Conservation (phyloP, 37 sponge, comb jelly and placozoan genomes). For the Aplysina aerophoba region DNA sequence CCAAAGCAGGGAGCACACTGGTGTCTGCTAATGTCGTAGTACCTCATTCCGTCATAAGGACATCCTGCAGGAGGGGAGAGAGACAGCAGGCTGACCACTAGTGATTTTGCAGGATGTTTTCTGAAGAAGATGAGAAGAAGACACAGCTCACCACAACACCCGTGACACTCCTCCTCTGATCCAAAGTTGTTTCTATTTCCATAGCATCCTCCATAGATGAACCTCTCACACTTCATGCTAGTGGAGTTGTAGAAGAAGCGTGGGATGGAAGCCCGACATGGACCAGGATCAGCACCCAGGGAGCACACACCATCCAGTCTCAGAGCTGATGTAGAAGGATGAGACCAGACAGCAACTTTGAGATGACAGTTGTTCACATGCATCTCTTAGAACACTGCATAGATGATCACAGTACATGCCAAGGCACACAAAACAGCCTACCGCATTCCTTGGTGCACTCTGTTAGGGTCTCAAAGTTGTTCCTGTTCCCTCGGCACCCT, state of each 20-base stretch:
- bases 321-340: background rate
- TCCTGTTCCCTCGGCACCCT: background rate
- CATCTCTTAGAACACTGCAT: background rate
- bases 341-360: no score
- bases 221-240: conserved; percentile 27
- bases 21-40: background rate
- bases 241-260: conserved; percentile 27
- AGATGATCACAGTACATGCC: background rate
- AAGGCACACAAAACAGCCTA: background rate
- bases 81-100: background rate
- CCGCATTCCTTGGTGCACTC: background rate
- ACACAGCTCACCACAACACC: background rate
- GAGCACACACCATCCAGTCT: background rate
- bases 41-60: background rate
- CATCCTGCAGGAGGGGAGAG: background rate
- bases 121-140: no score
- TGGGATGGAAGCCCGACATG: background rate
- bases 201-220: conserved; percentile 46
- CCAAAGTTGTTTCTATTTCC: conserved; percentile 40
- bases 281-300: conserved; percentile 9
- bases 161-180: background rate
- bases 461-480: background rate
- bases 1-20: conserved; percentile 34
- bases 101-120: no score
- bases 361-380: background rate